A percentile compares a stretch with the other conserved stretches of the same genome.
Evolutionary conservation across 2,113 vertebrate genomes (phyloP).

Genomic region (Hassar affinis): DNA sequence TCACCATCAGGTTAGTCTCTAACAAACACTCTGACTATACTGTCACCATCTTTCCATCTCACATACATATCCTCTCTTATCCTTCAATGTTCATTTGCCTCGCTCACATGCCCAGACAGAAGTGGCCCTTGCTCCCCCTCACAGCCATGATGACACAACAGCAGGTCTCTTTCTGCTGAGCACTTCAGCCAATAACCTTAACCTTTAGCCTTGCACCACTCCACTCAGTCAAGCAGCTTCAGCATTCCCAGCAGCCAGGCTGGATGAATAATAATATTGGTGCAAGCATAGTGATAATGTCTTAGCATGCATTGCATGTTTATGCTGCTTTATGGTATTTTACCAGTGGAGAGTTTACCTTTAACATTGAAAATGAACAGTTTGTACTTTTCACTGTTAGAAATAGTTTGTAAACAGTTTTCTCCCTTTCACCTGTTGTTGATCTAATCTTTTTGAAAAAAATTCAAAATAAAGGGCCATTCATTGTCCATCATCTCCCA

Average conservation of each 20-base stretch:
- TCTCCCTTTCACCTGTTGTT: constrained; percentile 17
- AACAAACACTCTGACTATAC: constrained; percentile 1
- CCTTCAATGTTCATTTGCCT: constrained; percentile 12
- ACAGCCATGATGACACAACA: constrained; percentile 22
- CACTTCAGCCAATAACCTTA: constrained; percentile 38
- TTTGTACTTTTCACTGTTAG: constrained; percentile 21
- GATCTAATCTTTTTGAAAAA: neutral
- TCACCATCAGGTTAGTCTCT: constrained; percentile 83
- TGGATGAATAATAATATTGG: constrained; percentile 49
- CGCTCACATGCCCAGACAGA: neutral
- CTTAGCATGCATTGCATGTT: constrained; percentile 30
- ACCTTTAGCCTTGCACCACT: constrained; percentile 47
- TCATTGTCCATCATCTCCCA: constrained; percentile 60
- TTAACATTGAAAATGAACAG: constrained; percentile 40
- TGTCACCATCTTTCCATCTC: constrained; percentile 25
- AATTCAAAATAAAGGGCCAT: constrained; percentile 52
- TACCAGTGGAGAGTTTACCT: constrained; percentile 35
- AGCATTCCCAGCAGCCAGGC: constrained; percentile 3
- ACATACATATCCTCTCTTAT: constrained; percentile 21
- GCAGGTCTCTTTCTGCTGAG: constrained; percentile 25
- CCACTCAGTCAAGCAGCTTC: constrained; percentile 24
- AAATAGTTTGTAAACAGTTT: constrained; percentile 23
- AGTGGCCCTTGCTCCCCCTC: constrained; percentile 14
- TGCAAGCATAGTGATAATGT: constrained; percentile 7
- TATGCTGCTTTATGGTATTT: constrained; percentile 34